Conservation (phyloP, 1,140 invertebrate species). For the Drosophila arawakana region DNA sequence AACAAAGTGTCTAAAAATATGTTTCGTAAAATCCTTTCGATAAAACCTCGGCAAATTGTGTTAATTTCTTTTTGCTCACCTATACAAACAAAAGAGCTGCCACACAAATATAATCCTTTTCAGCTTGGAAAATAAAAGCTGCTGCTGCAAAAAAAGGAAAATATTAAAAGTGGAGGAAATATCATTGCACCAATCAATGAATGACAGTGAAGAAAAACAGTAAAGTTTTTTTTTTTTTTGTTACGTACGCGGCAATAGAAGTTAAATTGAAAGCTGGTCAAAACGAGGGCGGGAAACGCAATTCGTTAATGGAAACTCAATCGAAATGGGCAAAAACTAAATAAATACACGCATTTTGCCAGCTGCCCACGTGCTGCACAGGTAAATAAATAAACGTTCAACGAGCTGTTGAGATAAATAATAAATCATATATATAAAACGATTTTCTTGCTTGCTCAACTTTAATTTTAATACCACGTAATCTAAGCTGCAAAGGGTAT, state of each 20-base stretch:
- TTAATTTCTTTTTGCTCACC: slow-evolving; percentile 35
- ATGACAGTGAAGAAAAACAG: slow-evolving; percentile 11
- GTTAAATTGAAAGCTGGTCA: background rate
- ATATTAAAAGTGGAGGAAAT: slow-evolving; percentile 13
- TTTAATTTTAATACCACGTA: background rate
- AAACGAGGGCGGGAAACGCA: slow-evolving; percentile 30
- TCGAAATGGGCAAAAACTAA: slow-evolving; percentile 73
- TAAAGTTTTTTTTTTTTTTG: background rate
- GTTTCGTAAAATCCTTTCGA: background rate
- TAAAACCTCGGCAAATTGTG: slow-evolving; percentile 37
- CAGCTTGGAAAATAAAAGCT: slow-evolving; percentile 12
- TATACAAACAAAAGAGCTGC: slow-evolving; percentile 22
- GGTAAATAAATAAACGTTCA: slow-evolving; percentile 55
- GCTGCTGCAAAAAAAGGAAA: slow-evolving; percentile 11
- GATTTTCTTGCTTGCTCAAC: slow-evolving; percentile 6
- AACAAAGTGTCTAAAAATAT: slow-evolving; percentile 28
- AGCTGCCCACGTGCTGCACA: slow-evolving; percentile 11
- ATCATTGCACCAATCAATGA: slow-evolving; percentile 11
- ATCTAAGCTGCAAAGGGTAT: background rate
- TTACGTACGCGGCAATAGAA: background rate
- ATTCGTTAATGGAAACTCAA: slow-evolving; percentile 82
- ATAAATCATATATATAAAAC: slow-evolving; percentile 36
- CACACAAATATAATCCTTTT: slow-evolving; percentile 37
- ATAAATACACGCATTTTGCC: slow-evolving; percentile 54
- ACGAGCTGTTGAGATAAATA: slow-evolving; percentile 56